Evolutionary conservation across 2,888 invertebrate species (phyloP).

Genomic region (Timema podura): DNA sequence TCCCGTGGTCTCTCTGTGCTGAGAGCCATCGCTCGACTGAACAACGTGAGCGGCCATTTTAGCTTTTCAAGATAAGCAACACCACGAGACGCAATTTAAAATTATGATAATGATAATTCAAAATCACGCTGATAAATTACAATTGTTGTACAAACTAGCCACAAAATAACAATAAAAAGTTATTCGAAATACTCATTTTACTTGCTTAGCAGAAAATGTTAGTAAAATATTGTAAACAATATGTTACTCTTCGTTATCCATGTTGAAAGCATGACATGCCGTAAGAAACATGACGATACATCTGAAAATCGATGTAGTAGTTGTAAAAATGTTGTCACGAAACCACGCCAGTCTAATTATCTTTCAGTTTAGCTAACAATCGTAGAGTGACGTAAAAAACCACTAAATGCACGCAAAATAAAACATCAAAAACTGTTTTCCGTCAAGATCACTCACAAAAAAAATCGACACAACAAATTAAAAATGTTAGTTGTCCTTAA

Average conservation of each 20-base stretch:
- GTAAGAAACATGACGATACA: constrained; percentile 6
- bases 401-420: no score
- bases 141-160: no score
- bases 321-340: no score
- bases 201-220: background rate
- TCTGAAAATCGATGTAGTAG: background rate
- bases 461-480: no score
- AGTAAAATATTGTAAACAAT: constrained; percentile 25
- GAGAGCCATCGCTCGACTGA: constrained; percentile 28
- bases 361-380: no score
- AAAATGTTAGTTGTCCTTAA: no score
- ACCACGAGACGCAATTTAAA: constrained; percentile 29
- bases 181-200: constrained; percentile 12
- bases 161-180: background rate
- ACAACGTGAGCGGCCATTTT: constrained; percentile 32
- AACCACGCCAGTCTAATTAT: no score
- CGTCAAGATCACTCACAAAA: no score
- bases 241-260: constrained; percentile 26
- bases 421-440: no score
- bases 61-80: constrained; percentile 25
- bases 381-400: no score
- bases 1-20: constrained; percentile 46
- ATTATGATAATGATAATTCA: constrained; percentile 21
- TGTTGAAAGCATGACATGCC: constrained; percentile 29
- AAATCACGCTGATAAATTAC: background rate